Percentiles rank a stretch among this genome's conserved stretches.
These are phyloP conservation scores for Phortica okadai DNA, from an alignment of 2,888 invertebrate species.

Conservation along the genomic window DNA sequence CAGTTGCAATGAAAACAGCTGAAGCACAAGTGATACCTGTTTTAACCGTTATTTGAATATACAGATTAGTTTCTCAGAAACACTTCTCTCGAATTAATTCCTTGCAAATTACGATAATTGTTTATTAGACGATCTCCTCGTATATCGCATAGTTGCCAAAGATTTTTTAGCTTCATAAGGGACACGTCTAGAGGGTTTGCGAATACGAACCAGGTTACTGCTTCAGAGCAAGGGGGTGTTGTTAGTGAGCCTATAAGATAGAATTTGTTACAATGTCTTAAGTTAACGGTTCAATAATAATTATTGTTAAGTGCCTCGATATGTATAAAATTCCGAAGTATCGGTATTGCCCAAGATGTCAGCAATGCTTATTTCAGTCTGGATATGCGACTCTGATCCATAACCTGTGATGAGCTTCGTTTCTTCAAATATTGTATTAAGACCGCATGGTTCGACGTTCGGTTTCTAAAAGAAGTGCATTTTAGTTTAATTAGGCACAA, in stretches of 20 bases:
- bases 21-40: not conserved
- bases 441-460: not conserved
- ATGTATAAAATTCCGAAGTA: constrained; percentile 41
- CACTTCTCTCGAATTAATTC: constrained; percentile 36
- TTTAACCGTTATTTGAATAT: constrained; percentile 2
- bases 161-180: constrained; percentile 45
- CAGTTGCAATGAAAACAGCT: not conserved
- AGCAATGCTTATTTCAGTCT: not conserved
- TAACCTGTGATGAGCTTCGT: constrained; percentile 37
- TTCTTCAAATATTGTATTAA: constrained; percentile 44
- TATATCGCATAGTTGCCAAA: constrained; percentile 53
- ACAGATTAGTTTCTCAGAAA: constrained; percentile 9
- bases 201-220: constrained; percentile 58
- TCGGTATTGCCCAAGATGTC: not conserved
- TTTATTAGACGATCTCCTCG: constrained; percentile 49
- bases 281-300: not conserved
- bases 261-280: not conserved
- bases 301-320: constrained; percentile 44
- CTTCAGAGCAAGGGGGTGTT: constrained; percentile 58
- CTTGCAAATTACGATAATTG: constrained; percentile 52
- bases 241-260: constrained; percentile 53
- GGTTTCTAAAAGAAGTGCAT: constrained; percentile 13
- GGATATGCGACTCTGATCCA: not conserved
- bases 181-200: constrained; percentile 50
- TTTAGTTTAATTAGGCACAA: not conserved